These are phyloP conservation scores for Eulemur albifrons DNA, from an alignment of 2,797 vertebrate genomes.

Conservation along the genomic window DNA sequence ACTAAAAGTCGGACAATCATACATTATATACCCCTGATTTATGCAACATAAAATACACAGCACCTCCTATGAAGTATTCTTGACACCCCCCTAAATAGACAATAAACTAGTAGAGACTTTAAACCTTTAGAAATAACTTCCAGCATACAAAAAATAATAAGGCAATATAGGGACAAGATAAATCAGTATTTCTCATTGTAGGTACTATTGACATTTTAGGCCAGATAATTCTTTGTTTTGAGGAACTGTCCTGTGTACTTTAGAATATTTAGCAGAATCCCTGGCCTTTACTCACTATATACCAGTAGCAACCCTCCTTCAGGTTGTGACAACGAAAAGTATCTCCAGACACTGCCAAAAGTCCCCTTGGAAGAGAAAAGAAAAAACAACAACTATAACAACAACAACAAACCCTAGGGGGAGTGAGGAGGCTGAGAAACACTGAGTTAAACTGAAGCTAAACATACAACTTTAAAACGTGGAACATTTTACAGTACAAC, in stretches of 20 bases:
- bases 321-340: not conserved
- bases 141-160: not conserved
- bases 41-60: not conserved
- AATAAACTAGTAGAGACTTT: not conserved
- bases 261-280: not conserved
- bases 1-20: not conserved
- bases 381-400: not conserved
- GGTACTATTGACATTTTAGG: not conserved
- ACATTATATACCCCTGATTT: not conserved
- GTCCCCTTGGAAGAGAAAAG: not conserved
- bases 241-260: not conserved
- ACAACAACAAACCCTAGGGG: not conserved
- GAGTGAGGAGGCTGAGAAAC: not conserved
- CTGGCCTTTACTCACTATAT: not conserved
- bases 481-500: not conserved
- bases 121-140: not conserved
- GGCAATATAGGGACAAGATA: not conserved
- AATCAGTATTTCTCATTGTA: not conserved
- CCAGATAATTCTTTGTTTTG: not conserved
- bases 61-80: not conserved
- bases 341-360: not conserved
- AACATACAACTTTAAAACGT: constrained; percentile 2
- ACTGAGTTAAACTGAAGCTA: not conserved
- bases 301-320: not conserved
- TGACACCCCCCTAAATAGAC: not conserved